Conservation (phyloP, 1,140 invertebrate species). For the Ganaspis sp. region DNA sequence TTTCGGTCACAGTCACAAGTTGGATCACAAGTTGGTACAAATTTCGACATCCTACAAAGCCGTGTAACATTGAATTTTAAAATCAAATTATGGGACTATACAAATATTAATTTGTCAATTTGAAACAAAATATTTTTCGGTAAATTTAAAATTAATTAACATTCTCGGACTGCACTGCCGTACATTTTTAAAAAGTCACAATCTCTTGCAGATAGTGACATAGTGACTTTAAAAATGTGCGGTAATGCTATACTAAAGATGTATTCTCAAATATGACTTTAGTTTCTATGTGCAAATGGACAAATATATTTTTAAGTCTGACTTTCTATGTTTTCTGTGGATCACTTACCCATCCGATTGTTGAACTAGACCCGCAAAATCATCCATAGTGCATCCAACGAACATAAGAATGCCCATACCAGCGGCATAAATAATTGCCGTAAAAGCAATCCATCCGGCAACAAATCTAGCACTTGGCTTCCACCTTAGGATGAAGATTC, state of each 20-base stretch:
- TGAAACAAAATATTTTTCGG: no score
- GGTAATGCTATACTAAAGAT: no score
- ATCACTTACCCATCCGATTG: constrained; percentile 68
- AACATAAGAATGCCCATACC: constrained; percentile 93
- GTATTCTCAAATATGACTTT: no score
- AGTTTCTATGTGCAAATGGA: background rate
- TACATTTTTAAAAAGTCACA: no score
- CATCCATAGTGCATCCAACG: constrained; percentile 90
- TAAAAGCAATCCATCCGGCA: constrained; percentile 93
- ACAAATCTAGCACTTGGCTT: constrained; percentile 91
- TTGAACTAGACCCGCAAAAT: constrained; percentile 83
- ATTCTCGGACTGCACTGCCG: no score
- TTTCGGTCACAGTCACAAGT: constrained; percentile 84
- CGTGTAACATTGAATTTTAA: background rate
- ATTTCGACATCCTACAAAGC: constrained; percentile 68
- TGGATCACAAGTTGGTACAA: constrained; percentile 81
- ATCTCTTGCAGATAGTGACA: no score
- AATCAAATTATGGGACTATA: constrained; percentile 34
- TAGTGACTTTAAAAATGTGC: no score
- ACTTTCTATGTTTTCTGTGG: no score
- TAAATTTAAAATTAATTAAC: no score
- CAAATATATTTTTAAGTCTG: background rate
- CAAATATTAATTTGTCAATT: no score
- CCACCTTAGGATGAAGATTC: constrained; percentile 87
- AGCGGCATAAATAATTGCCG: constrained; percentile 89